Conservation (phyloP, 1,140 invertebrate genomes). For the Dinothrombium tinctorium region DNA sequence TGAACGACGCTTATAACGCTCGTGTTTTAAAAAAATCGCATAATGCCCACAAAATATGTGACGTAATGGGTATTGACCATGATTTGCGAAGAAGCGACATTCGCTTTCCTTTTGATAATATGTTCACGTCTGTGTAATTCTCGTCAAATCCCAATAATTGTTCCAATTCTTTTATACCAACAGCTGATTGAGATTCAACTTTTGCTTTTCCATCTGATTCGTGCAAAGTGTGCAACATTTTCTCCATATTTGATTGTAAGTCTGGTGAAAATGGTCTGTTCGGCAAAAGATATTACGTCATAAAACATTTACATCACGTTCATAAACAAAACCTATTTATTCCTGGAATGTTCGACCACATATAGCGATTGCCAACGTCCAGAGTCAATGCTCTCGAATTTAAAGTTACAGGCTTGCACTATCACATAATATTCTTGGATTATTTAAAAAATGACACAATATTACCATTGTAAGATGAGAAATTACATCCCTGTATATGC, state of each 20-base stretch:
- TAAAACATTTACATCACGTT: background rate
- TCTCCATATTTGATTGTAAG: background rate
- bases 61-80: constrained; percentile 1
- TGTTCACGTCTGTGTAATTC: background rate
- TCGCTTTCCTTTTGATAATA: background rate
- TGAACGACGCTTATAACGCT: too few species aligned
- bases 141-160: background rate
- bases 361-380: background rate
- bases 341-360: constrained; percentile 3
- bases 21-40: constrained; percentile 1
- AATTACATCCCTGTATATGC: constrained; percentile 1
- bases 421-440: background rate
- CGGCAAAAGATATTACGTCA: background rate
- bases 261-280: constrained; percentile 1
- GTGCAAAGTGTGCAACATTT: background rate
- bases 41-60: constrained; percentile 3
- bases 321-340: constrained; percentile 1
- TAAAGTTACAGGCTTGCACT: background rate
- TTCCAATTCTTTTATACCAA: background rate
- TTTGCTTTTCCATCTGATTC: background rate
- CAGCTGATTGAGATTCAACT: background rate
- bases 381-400: background rate
- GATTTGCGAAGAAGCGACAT: background rate
- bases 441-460: background rate
- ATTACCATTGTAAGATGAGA: constrained; percentile 3